Conservation (phyloP, 2,888 invertebrate genomes). For the Phyllotreta cruciferae region DNA sequence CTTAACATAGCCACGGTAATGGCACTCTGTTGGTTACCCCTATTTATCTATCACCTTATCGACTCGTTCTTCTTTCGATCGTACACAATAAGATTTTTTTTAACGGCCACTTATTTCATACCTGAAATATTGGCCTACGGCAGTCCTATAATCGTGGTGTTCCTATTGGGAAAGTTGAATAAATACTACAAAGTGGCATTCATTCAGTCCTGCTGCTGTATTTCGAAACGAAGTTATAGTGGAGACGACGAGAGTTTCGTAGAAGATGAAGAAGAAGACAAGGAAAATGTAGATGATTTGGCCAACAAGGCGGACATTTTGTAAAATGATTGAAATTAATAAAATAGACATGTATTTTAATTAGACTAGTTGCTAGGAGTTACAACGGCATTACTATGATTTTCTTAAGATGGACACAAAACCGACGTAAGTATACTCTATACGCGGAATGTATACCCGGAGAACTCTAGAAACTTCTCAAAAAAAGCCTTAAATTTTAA, state of each 20-base stretch:
- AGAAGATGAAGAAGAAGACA: not conserved
- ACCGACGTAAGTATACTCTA: too few relatives aligned
- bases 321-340: not conserved
- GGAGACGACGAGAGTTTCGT: not conserved
- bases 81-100: not conserved
- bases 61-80: not conserved
- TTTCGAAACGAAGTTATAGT: not conserved
- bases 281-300: not conserved
- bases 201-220: not conserved
- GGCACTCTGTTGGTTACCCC: not conserved
- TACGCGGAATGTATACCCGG: too few relatives aligned
- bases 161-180: not conserved
- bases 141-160: not conserved
- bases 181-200: not conserved
- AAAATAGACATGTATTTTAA: too few relatives aligned
- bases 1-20: conserved; percentile 2
- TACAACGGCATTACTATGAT: conserved; percentile 36
- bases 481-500: too few relatives aligned
- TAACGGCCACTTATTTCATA: not conserved
- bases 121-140: not conserved
- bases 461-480: too few relatives aligned
- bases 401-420: conserved; percentile 29
- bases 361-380: conserved; percentile 43
- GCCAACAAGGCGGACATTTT: not conserved
- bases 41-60: not conserved